Evolutionary conservation across 1,140 invertebrate species (phyloP).

Genomic region (Parapsyche elsis): DNA sequence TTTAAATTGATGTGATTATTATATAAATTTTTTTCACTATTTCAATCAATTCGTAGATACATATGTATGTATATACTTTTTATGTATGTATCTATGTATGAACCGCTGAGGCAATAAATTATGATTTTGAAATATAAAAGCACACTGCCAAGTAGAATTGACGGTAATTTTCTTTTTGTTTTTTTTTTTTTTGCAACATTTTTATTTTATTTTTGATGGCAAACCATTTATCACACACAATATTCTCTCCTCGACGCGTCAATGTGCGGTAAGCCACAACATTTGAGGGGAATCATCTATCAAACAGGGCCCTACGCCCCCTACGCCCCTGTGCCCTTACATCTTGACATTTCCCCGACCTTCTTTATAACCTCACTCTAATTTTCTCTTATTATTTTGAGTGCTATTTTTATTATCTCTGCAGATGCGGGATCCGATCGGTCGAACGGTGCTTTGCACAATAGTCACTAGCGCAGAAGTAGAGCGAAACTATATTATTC

Average conservation of each 20-base stretch:
- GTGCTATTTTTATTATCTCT: not conserved
- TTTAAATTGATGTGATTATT: too few species aligned
- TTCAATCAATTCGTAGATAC: too few species aligned
- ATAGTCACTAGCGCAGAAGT: not conserved
- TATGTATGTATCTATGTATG: too few species aligned
- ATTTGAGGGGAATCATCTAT: constrained; percentile 41
- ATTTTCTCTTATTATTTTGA: constrained; percentile 33
- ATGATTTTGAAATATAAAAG: constrained; percentile 33
- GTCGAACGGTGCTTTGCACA: not conserved
- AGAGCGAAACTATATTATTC: not conserved
- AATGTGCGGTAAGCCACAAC: constrained; percentile 42
- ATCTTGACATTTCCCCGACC: constrained; percentile 26
- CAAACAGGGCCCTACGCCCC: constrained; percentile 22
- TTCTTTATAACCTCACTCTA: constrained; percentile 12
- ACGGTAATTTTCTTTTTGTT: constrained; percentile 32
- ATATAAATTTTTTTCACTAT: too few species aligned
- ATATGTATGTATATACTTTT: too few species aligned
- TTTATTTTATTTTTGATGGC: constrained; percentile 9
- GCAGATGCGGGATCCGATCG: not conserved
- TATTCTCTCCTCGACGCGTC: constrained; percentile 30
- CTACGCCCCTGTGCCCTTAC: constrained; percentile 8
- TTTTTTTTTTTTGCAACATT: not conserved
- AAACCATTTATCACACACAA: constrained; percentile 44
- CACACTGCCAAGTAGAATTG: not conserved
- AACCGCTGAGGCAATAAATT: constrained; percentile 23